phyloP scores from a whole-genome alignment of 2,113 vertebrate species.

The Ifrita kowaldi region DNA sequence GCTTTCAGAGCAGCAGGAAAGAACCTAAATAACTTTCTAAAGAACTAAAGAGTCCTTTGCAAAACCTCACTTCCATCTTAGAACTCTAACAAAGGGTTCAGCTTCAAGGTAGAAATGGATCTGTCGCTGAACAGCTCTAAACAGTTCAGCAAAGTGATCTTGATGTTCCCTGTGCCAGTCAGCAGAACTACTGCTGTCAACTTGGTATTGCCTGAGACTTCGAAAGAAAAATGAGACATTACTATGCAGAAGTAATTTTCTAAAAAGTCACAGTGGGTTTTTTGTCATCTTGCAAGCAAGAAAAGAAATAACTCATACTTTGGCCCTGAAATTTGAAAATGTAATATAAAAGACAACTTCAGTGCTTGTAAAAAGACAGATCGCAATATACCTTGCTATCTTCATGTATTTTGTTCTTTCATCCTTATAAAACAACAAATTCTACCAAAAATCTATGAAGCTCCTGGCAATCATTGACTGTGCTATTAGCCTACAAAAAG shows the following conservation, averaged over 20 bases:
- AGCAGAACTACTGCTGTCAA: neutral
- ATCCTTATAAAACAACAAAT: neutral
- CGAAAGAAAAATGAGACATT: neutral
- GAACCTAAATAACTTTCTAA: neutral
- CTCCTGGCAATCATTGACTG: neutral
- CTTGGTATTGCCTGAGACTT: neutral
- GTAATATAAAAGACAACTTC: neutral
- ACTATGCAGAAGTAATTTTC: neutral
- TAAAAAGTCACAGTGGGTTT: neutral
- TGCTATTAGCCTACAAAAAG: neutral
- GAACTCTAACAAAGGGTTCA: neutral
- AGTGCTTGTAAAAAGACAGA: neutral
- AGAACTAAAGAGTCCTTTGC: neutral
- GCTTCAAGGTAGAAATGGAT: neutral
- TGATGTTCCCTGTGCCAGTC: neutral
- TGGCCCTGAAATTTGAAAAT: neutral
- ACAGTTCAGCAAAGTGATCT: neutral
- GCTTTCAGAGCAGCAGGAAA: neutral
- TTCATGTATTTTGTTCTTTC: neutral
- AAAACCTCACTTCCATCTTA: neutral
- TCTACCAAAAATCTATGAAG: neutral
- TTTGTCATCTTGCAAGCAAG: neutral
- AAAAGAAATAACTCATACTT: neutral
- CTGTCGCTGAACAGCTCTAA: neutral
- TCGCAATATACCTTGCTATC: neutral